phyloP scores from a whole-genome alignment of 2,797 vertebrate genomes.

The Scolopax rusticola region DNA sequence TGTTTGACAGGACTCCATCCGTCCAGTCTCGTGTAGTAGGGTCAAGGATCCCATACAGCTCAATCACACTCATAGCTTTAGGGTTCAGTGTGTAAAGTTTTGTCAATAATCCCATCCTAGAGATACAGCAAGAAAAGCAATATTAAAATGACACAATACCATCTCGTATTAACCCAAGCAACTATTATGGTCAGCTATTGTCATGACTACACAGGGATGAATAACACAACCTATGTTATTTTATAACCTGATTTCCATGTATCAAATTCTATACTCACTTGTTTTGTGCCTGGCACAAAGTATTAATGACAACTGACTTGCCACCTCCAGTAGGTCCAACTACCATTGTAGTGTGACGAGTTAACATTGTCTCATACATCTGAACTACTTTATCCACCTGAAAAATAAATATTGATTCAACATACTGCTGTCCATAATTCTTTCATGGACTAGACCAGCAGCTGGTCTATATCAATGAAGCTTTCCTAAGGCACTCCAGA shows the following conservation, averaged over 20 bases:
- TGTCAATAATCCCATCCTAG: slow-evolving; percentile 89
- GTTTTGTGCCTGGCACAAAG: slow-evolving; percentile 94
- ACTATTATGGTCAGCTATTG: not conserved
- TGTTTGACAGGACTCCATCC: slow-evolving; percentile 96
- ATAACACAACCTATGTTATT: not conserved
- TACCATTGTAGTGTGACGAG: slow-evolving; percentile 96
- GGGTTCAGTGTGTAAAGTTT: slow-evolving; percentile 93
- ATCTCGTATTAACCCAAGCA: not conserved
- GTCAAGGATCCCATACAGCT: slow-evolving; percentile 95
- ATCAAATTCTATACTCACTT: slow-evolving; percentile 81
- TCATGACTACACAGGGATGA: not conserved
- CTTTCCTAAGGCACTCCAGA: not conserved
- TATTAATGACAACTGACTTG: slow-evolving; percentile 95
- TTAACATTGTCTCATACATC: slow-evolving; percentile 98
- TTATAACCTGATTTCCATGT: not conserved
- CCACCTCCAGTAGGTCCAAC: slow-evolving; percentile 97
- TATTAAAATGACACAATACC: not conserved
- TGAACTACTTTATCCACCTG: slow-evolving; percentile 99
- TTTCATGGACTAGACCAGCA: not conserved
- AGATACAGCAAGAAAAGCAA: not conserved
- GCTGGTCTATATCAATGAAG: not conserved
- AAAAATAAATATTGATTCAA: not conserved
- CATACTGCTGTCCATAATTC: not conserved
- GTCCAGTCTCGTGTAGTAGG: slow-evolving; percentile 95
- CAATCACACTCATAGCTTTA: slow-evolving; percentile 95